Evolutionary conservation across 1,140 invertebrate species (phyloP), one percentile per base, ranked within the genome.

Genomic region (Ceratitis capitata): DNA sequence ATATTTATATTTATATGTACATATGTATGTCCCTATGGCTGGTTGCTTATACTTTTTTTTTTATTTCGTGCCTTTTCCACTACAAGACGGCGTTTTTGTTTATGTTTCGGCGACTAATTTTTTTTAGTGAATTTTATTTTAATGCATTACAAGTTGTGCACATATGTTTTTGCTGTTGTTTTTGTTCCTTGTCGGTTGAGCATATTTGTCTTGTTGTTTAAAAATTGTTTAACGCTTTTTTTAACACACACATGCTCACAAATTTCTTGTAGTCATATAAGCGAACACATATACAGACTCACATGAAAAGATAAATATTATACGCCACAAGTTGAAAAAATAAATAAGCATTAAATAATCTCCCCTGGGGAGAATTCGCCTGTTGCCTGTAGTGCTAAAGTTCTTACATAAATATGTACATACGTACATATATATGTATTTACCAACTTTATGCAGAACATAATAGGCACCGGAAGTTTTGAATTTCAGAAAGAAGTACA

Each of bases 401-500:
- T 2, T 45, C n/a, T 56, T n/a, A n/a, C 51, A 78, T 26, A 47
- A 35, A 78, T 45, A 29, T 39, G 0, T 39, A 35, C 16, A 39
- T 1, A 39, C 19, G n/a, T 74, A 74, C 5, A n/a, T 74, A 42
- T 19, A 5, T 42, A n/a, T 12, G 12, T 74, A 74, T 1, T 4
- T 42, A n/a, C 19, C 10, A 19, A 45, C n/a, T 23, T 1, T 9
- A 23, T 45, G 39, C 39, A 23, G 12, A 78, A 78, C 39, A 45
- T 78, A 23, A 78, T 47, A 39, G 39, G 23, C 69, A 78, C 69
- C 69, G 69, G 69, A 78, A 78, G 69, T 78, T 78, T 78, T 78
- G 69, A 26, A 78, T 78, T 78, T 78, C 39, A 35, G 32, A 45
- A 10, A 78, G 39, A 78, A 78, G 23, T 23, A 42, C 3, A 39